phyloP scores from a whole-genome alignment of 2,888 invertebrate species.

The Brachypalpus laphriformis region DNA sequence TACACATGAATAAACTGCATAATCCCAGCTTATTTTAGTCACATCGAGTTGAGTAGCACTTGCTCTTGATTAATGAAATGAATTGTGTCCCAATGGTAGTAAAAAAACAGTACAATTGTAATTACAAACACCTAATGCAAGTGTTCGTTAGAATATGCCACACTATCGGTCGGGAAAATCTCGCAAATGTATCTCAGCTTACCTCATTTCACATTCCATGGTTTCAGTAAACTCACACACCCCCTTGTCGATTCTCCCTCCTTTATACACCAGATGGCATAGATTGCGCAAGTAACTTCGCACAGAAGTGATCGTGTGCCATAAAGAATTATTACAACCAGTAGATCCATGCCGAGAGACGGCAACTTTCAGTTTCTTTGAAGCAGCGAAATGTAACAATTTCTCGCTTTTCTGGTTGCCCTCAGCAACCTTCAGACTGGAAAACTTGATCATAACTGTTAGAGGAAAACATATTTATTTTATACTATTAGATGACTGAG shows the following conservation, averaged over 20 bases:
- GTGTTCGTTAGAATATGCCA: conserved; percentile 28
- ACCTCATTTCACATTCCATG: conserved; percentile 41
- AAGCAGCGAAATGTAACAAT: conserved; percentile 65
- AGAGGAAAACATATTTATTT: conserved; percentile 9
- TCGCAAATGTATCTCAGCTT: conserved; percentile 41
- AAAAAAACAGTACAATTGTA: background rate
- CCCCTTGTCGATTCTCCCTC: background rate
- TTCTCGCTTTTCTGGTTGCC: conserved; percentile 63
- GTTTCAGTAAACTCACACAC: conserved; percentile 29
- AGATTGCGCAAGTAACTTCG: conserved; percentile 52
- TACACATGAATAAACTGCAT: background rate
- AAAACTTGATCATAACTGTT: conserved; percentile 59
- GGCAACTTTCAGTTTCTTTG: conserved; percentile 62
- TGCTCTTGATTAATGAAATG: conserved; percentile 5
- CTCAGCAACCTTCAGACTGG: conserved; percentile 63
- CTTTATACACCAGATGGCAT: conserved; percentile 16
- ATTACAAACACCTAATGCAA: conserved; percentile 21
- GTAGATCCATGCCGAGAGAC: background rate
- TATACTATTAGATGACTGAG: conserved; percentile 2
- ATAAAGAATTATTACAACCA: background rate
- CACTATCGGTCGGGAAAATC: conserved; percentile 36
- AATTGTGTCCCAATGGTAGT: conserved; percentile 33
- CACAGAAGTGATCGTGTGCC: conserved; percentile 40
- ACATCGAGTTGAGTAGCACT: background rate
- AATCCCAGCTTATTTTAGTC: background rate